phyloP scores from a whole-genome alignment of 2,113 vertebrate genomes.

The Lichenostomus cassidix region DNA sequence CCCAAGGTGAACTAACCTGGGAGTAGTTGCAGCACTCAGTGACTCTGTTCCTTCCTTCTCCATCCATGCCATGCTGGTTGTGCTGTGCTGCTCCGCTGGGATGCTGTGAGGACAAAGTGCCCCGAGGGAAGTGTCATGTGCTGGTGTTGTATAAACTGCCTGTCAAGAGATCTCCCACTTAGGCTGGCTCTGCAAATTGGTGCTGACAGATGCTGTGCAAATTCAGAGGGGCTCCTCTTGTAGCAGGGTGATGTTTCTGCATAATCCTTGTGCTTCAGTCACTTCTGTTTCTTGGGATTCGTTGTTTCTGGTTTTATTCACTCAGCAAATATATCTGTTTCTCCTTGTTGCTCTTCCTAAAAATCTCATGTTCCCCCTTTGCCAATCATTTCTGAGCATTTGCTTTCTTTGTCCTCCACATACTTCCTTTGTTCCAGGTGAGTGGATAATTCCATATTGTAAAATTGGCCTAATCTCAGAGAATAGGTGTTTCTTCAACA shows the following conservation, averaged over 20 bases:
- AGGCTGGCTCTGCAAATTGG: not conserved
- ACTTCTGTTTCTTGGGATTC: not conserved
- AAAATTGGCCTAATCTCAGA: slow-evolving; percentile 45
- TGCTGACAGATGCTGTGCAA: slow-evolving; percentile 1
- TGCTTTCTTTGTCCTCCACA: not conserved
- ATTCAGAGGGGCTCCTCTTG: not conserved
- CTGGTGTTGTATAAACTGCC: not conserved
- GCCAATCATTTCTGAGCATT: not conserved
- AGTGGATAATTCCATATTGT: slow-evolving; percentile 9
- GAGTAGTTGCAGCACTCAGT: not conserved
- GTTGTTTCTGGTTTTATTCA: not conserved
- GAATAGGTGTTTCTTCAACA: slow-evolving; percentile 15
- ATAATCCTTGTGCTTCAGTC: not conserved
- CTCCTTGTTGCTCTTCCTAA: not conserved
- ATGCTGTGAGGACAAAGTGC: not conserved
- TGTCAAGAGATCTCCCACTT: not conserved
- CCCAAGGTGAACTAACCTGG: not conserved
- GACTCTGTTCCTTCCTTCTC: not conserved
- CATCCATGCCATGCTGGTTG: not conserved
- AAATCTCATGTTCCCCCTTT: not conserved
- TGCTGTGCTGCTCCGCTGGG: not conserved
- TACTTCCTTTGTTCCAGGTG: slow-evolving; percentile 52
- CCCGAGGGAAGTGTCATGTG: not conserved
- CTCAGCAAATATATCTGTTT: not conserved
- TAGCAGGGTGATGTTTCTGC: not conserved